Conservation (phyloP, 2,797 vertebrate genomes). For the Myotis vivesi region DNA sequence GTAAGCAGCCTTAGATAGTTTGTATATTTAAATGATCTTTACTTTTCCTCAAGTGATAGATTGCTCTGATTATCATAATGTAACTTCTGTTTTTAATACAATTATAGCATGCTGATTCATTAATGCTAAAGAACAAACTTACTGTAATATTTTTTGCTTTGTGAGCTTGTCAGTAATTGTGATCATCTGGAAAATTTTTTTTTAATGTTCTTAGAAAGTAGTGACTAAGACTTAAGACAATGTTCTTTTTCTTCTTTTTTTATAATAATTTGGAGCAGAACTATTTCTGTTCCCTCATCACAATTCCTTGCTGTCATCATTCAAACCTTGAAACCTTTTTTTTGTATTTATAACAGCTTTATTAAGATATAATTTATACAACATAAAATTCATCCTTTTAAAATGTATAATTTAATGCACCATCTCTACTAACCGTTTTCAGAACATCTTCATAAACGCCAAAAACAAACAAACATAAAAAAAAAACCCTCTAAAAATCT, state of each 20-base stretch:
- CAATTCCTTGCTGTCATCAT: not conserved
- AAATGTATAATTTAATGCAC: not conserved
- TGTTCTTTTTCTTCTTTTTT: not conserved
- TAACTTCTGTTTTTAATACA: slow-evolving; percentile 31
- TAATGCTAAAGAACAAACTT: not conserved
- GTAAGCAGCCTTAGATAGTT: slow-evolving; percentile 36
- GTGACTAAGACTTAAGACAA: slow-evolving; percentile 21
- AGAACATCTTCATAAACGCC: not conserved
- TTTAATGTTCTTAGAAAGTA: slow-evolving; percentile 28
- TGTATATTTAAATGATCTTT: not conserved
- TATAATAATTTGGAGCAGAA: not conserved
- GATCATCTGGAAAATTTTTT: slow-evolving; percentile 5
- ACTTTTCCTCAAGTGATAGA: not conserved
- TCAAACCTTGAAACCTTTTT: slow-evolving; percentile 3
- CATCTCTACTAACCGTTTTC: not conserved
- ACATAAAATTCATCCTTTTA: not conserved
- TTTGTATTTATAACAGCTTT: slow-evolving; percentile 13
- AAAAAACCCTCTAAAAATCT: not conserved
- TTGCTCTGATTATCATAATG: slow-evolving; percentile 4
- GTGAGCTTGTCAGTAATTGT: slow-evolving; percentile 30
- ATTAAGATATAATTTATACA: not conserved
- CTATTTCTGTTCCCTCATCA: not conserved
- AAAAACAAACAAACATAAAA: not conserved
- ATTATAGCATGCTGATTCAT: not conserved
- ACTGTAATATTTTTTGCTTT: slow-evolving; percentile 23